Evolutionary conservation across 1,140 invertebrate genomes (phyloP).

Genomic region (Eumaeus atala): DNA sequence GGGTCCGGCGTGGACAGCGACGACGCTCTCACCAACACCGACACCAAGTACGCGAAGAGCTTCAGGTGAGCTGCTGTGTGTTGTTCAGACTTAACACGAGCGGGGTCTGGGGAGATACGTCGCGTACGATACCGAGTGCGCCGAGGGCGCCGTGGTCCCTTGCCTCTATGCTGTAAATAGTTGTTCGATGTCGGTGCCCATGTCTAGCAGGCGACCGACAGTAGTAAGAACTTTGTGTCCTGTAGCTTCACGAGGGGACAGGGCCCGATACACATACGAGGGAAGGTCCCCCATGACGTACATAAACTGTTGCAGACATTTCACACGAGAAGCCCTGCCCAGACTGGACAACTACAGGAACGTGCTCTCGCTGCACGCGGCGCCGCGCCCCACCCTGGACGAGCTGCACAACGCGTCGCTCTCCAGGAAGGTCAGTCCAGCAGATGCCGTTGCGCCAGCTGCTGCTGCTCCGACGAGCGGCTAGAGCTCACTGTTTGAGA

Average conservation of each 20-base stretch:
- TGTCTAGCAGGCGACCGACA: neutral
- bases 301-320: constrained; percentile 81
- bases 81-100: neutral
- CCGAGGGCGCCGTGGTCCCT: no score
- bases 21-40: constrained; percentile 76
- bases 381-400: constrained; percentile 91
- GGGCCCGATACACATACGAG: no score
- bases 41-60: constrained; percentile 87
- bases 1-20: constrained; percentile 75
- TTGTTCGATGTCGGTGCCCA: no score
- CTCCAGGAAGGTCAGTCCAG: constrained; percentile 80
- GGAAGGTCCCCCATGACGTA: no score
- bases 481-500: no score
- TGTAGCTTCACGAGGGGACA: no score
- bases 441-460: neutral
- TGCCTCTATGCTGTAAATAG: no score
- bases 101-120: no score
- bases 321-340: constrained; percentile 93
- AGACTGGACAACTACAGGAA: constrained; percentile 95
- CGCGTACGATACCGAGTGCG: no score
- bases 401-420: constrained; percentile 92
- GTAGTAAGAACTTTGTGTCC: neutral
- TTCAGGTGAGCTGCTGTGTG: constrained; percentile 74
- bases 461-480: no score
- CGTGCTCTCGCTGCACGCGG: constrained; percentile 92